Evolutionary conservation across 2,113 vertebrate genomes (phyloP).

Genomic region (Notarius lentiginosus): DNA sequence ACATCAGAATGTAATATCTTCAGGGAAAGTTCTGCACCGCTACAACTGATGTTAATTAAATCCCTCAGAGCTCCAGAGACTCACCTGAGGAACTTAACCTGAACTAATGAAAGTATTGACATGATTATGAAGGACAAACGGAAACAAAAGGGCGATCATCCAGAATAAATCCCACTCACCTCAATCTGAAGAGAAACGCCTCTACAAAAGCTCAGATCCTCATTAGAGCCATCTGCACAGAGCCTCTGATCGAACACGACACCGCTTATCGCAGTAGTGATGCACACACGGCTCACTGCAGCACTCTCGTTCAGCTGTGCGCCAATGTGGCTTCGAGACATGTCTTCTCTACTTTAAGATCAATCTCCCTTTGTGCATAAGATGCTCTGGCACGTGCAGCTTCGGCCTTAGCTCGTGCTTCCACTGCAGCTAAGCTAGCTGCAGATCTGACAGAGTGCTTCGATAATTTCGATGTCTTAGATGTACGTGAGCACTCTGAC

Average conservation of each 20-base stretch:
- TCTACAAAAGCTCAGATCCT: constrained; percentile 64
- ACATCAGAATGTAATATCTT: not conserved
- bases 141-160: not conserved
- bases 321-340: too few relatives aligned
- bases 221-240: constrained; percentile 59
- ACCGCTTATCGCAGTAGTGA: too few relatives aligned
- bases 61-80: not conserved
- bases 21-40: not conserved
- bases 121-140: not conserved
- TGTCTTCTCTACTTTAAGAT: too few relatives aligned
- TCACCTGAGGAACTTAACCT: not conserved
- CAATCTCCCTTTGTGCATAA: too few relatives aligned
- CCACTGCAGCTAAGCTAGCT: too few relatives aligned
- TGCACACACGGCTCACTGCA: too few relatives aligned
- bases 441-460: too few relatives aligned
- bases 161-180: constrained; percentile 54
- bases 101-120: not conserved
- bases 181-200: constrained; percentile 62
- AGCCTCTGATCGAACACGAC: constrained; percentile 43
- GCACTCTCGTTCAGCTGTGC: too few relatives aligned
- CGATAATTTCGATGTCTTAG: too few relatives aligned
- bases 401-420: too few relatives aligned
- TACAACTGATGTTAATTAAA: not conserved
- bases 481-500: too few relatives aligned
- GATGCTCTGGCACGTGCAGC: too few relatives aligned